Conservation (phyloP, 2,797 vertebrate genomes). For the Sparus aurata region DNA sequence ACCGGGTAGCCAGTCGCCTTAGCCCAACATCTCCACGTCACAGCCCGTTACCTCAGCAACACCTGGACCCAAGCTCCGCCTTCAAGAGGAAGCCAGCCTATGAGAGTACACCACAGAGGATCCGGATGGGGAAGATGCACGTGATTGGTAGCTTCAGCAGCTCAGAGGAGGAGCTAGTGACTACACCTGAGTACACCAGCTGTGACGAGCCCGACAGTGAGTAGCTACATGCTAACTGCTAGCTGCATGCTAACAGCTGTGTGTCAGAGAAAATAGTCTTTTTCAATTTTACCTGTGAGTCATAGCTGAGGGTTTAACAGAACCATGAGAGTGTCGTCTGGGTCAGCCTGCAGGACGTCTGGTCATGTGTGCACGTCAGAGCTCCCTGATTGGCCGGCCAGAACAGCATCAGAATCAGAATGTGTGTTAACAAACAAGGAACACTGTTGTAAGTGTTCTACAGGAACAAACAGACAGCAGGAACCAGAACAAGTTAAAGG, state of each 20-base stretch:
- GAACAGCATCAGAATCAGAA: too few species aligned
- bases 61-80: conserved; percentile 91
- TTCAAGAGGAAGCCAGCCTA: conserved; percentile 90
- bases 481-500: too few species aligned
- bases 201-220: conserved; percentile 95
- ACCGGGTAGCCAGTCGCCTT: conserved; percentile 86
- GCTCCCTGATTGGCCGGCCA: too few species aligned
- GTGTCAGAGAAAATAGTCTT: too few species aligned
- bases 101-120: conserved; percentile 89
- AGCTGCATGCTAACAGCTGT: neutral
- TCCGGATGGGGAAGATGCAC: conserved; percentile 90
- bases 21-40: conserved; percentile 91
- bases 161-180: conserved; percentile 94
- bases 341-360: too few species aligned
- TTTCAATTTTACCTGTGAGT: too few species aligned
- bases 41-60: conserved; percentile 91
- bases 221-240: conserved; percentile 59
- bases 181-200: conserved; percentile 94
- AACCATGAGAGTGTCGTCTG: too few species aligned
- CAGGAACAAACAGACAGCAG: too few species aligned
- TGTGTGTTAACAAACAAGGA: too few species aligned
- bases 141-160: conserved; percentile 93
- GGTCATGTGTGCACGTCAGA: too few species aligned
- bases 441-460: too few species aligned
- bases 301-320: too few species aligned